Evolutionary conservation across 2,888 invertebrate species (phyloP), one percentile per base, ranked within the genome.

Genomic region (Ernsta delagoae): DNA sequence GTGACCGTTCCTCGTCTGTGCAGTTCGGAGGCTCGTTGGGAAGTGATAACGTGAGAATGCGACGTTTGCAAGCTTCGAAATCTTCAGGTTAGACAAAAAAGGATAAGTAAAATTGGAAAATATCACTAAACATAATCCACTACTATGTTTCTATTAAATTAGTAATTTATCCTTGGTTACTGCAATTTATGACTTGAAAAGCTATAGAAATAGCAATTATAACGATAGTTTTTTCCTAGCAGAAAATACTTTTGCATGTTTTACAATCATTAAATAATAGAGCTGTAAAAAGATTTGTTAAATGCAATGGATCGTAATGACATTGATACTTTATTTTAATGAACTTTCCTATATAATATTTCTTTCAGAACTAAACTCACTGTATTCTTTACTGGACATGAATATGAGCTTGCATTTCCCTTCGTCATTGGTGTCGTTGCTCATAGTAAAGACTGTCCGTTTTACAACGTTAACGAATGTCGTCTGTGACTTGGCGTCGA

Each of bases 371-470:
- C 9, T 31, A 31, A 53, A 84, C 94, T 89, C 83, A 95, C 94
- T 94, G 75, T 95, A 95, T 75, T 95, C 95, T 74, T 93, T 95
- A 70, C 94, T 85, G 0, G 95, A 90, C 62, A 96, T 78, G 64
- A 95, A 86, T 50, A 93, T 87, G 2, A 96, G 85, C 75, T 94
- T 94, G 61, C 94, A 93, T 4, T 89, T 89, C 0, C 76, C 84
- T n/a, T 81, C 83, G 9, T 77, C 81, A 59, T 75, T 75, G n/a
- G 73, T 74, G 16, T 84, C 84, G n/a, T 70, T 16, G 16, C 16
- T 16, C 16, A 1, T 75, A 41, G 79, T 79, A 41, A 87, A 89
- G 6, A 94, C 88, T 0, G 93, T 84, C 60, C 84, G 85, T 76
- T 93, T 94, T 0, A 95, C 82, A 0, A 78, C 80, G 69, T 83